phyloP scores from a whole-genome alignment of 2,888 invertebrate species.

The Ormia ochracea region DNA sequence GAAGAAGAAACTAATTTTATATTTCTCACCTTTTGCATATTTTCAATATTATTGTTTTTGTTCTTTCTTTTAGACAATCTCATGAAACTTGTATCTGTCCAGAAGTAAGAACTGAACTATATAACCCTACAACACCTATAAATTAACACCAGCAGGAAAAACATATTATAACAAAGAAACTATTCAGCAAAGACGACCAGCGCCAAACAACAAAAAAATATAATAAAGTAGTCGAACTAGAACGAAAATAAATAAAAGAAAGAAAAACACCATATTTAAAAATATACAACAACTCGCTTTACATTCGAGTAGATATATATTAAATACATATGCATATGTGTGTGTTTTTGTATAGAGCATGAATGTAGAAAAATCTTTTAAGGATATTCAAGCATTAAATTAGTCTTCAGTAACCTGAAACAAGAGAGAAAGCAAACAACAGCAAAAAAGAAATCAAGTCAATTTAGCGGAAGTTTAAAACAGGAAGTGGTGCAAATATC shows the following conservation, averaged over 20 bases:
- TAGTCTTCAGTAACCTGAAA: slow-evolving; percentile 3
- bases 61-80: slow-evolving; percentile 67
- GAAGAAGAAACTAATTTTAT: not conserved
- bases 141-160: slow-evolving; percentile 12
- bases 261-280: not conserved
- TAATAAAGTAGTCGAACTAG: slow-evolving; percentile 13
- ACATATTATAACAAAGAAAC: slow-evolving; percentile 11
- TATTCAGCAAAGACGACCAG: slow-evolving; percentile 1
- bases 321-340: too few species aligned
- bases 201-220: not conserved
- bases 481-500: slow-evolving; percentile 26
- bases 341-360: too few species aligned
- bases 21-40: not conserved
- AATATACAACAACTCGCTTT: slow-evolving; percentile 33
- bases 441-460: not conserved
- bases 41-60: not conserved
- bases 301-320: too few species aligned
- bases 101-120: slow-evolving; percentile 61
- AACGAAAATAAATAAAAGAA: not conserved
- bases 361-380: slow-evolving; percentile 35
- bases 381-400: slow-evolving; percentile 50
- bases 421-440: not conserved
- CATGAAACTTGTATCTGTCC: slow-evolving; percentile 67
- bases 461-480: slow-evolving; percentile 52
- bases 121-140: slow-evolving; percentile 44